phyloP scores from a whole-genome alignment of 2,888 invertebrate genomes.

The Agrilus mali region DNA sequence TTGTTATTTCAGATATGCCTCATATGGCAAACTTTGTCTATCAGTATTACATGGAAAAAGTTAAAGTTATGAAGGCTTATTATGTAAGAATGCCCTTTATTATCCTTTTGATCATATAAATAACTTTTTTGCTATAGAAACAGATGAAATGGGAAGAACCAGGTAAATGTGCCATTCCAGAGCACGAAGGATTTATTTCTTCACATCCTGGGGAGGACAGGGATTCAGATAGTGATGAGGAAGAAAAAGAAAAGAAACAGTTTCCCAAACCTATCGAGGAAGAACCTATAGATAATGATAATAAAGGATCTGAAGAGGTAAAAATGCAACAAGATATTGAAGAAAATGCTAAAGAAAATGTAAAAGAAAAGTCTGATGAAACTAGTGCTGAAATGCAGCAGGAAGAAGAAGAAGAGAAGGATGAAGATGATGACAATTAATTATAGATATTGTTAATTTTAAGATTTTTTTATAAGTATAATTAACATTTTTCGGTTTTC shows the following conservation, averaged over 20 bases:
- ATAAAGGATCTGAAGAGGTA: conserved; percentile 2
- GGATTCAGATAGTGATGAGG: conserved; percentile 50
- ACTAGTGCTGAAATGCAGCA: background rate
- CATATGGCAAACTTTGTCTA: conserved; percentile 94
- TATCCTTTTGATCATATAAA: background rate
- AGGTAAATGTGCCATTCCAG: conserved; percentile 40
- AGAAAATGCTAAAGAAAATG: conserved; percentile 5
- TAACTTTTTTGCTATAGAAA: conserved; percentile 1
- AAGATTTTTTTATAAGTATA: too few species aligned
- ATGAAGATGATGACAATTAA: too few species aligned
- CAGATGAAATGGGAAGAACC: conserved; percentile 48
- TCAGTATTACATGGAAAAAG: conserved; percentile 73
- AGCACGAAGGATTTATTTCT: conserved; percentile 45
- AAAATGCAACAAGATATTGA: background rate
- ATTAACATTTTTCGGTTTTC: too few species aligned
- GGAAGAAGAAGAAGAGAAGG: too few species aligned
- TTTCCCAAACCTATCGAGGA: conserved; percentile 31
- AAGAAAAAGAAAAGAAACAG: conserved; percentile 33
- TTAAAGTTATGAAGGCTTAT: conserved; percentile 47
- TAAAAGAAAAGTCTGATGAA: background rate
- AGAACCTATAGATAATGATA: conserved; percentile 25
- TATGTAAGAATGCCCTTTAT: conserved; percentile 17
- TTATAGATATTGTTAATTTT: too few species aligned
- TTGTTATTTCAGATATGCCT: conserved; percentile 74
- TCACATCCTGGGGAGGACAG: conserved; percentile 55